Conservation (phyloP, 2,113 vertebrate species). For the Pollachius pollachius region DNA sequence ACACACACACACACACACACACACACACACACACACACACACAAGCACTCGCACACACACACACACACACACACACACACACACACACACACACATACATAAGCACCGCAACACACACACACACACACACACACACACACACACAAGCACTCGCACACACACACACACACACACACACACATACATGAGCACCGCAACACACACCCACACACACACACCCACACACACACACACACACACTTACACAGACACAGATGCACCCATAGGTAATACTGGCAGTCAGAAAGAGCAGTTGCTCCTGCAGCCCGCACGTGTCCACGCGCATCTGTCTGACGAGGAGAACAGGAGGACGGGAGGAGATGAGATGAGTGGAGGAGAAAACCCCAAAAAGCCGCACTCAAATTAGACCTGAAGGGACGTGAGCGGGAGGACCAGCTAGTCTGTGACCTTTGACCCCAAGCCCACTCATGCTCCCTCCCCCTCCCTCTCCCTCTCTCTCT, state of each 20-base stretch:
- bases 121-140: too few relatives aligned
- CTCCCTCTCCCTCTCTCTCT: slow-evolving; percentile 14
- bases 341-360: neutral
- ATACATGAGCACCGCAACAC: too few relatives aligned
- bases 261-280: slow-evolving; percentile 62
- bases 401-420: slow-evolving; percentile 58
- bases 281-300: slow-evolving; percentile 82
- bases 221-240: slow-evolving; percentile 11
- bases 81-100: too few relatives aligned
- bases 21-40: too few relatives aligned
- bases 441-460: slow-evolving; percentile 52
- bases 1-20: too few relatives aligned
- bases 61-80: too few relatives aligned
- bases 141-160: too few relatives aligned
- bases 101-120: too few relatives aligned
- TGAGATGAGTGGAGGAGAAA: slow-evolving; percentile 6
- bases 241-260: slow-evolving; percentile 28
- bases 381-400: slow-evolving; percentile 44
- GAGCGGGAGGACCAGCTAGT: slow-evolving; percentile 58
- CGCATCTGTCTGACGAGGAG: slow-evolving; percentile 44
- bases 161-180: too few relatives aligned
- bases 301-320: slow-evolving; percentile 77
- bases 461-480: slow-evolving; percentile 17
- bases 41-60: too few relatives aligned
- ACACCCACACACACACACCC: slow-evolving; percentile 17